Base-by-base conservation (phyloP, 1,140 invertebrate species). In the Holcopasites calliopsidis region DNA sequence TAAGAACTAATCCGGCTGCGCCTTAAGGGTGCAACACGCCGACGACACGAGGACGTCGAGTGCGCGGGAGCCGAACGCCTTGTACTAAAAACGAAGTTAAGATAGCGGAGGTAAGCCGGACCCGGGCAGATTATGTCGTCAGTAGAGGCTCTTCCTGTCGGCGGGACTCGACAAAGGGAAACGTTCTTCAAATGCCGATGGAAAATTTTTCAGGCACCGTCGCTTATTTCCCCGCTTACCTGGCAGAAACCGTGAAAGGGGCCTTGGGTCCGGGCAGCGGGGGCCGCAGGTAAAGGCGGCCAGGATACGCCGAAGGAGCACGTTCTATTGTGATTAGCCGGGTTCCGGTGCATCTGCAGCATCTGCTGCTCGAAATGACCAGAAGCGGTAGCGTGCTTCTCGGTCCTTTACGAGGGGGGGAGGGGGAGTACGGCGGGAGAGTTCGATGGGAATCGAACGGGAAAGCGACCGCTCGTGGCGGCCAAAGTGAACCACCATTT, bases 121-220 rank as follows among this genome's bases (percentile, higher is more conserved):
- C 38, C 49, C 21, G 49, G 71, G 1, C 28, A 57, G 71, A 74
- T 74, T 74, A 74, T 74, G 71, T 66, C 71, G 71, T 74, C 71
- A 66, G 21, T 6, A 26, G 26, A 21, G 49, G 38, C 38, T 64
- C 49, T 55, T 55, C 60, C 47, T 42, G 71, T 64, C 71, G 71
- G 35, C 71, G 61, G 23, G 5, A 10, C 10, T 23, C 7, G 40
- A 66, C 50, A 74, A 74, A 74, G 23, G 38, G 21, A 35, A 65
- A 31, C 28, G 38, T 7, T 11, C 44, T 21, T 16, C n/a, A 52
- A 73, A 64, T 52, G 31, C 23, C 33, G 47, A 66, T 50, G 7
- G 28, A 40, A 31, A 64, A 18, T 42, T 64, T n/a, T 26, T 54
- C 49, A 7, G n/a, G 11, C 16, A 7, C 28, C 11, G n/a, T 1